Evolutionary conservation across 1,140 invertebrate species (phyloP), one percentile per base, ranked within the genome.

Genomic region (Drosophila triauraria): DNA sequence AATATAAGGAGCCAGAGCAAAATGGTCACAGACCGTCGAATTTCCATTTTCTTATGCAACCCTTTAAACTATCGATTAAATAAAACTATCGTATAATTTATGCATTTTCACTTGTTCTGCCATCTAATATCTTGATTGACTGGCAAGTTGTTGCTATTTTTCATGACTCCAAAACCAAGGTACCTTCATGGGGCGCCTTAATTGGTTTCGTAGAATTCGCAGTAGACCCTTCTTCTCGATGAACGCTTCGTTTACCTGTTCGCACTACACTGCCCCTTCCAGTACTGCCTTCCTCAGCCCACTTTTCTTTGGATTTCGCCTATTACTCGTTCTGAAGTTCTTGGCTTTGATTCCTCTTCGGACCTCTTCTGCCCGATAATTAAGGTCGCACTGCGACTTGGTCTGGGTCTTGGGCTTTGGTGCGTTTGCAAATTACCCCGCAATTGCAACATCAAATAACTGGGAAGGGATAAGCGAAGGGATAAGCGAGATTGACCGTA

Each of bases 371-470:
- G 79, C 74, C 78, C 59, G 85, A 81, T 90, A 87, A 87, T 87
- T 87, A 87, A 81, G 80, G 84, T 90, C 84, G 82, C 81, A 42
- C 82, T 47, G 70, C 32, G 38, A 23, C 53, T 59, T 65, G 50
- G 48, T 72, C 83, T 46, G n/a, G 79, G 70, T 51, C 68, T 68
- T 75, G 74, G 84, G 60, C 72, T 75, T 75, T 84, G 74, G 80
- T 88, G 84, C 81, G 84, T 87, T 87, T 87, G 85, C 85, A 88
- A 87, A 90, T 87, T 88, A 90, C 84, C 81, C 85, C 61, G 74
- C 85, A 84, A 88, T 88, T 87, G 64, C 64, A 47, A 58, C 44
- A 44, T 42, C 43, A n/a, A 47, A 12, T 56, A 43, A 10, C 20
- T 38, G 69, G 35, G 35, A 20, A 13, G 56, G 25, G 57, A 50